phyloP scores from a whole-genome alignment of 2,797 vertebrate species.

The Dipus sagitta region DNA sequence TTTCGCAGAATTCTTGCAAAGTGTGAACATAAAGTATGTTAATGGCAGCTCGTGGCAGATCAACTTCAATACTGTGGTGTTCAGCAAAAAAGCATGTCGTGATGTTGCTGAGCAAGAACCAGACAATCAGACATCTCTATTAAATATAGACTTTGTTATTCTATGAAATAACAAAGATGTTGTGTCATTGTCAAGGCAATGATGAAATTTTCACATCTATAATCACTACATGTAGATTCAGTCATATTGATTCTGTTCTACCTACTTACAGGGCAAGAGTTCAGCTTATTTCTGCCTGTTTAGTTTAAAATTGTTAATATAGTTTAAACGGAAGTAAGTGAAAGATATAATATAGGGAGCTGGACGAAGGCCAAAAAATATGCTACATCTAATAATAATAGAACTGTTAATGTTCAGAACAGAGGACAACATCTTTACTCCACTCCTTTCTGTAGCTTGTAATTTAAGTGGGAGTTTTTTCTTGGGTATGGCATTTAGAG shows the following conservation, averaged over 20 bases:
- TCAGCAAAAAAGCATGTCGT: conserved; percentile 78
- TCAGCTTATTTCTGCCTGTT: conserved; percentile 48
- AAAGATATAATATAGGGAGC: conserved; percentile 38
- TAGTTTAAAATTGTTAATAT: conserved; percentile 70
- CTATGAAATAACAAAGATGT: conserved; percentile 68
- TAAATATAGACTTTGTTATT: conserved; percentile 79
- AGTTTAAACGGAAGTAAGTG: conserved; percentile 55
- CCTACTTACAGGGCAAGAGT: conserved; percentile 59
- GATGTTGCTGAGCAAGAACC: conserved; percentile 63
- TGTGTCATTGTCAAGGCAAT: conserved; percentile 80
- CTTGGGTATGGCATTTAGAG: not conserved
- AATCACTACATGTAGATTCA: conserved; percentile 66
- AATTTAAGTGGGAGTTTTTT: conserved; percentile 17
- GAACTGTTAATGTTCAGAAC: not conserved
- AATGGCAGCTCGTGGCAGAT: conserved; percentile 74
- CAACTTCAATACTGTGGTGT: conserved; percentile 73
- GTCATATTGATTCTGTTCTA: conserved; percentile 62
- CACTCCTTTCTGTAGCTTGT: not conserved
- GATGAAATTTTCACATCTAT: conserved; percentile 65
- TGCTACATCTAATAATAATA: not conserved
- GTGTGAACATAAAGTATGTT: conserved; percentile 78
- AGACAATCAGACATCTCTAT: conserved; percentile 80
- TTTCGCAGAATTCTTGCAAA: conserved; percentile 78
- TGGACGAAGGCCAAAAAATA: conserved; percentile 44
- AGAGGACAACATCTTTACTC: not conserved